Percentiles rank a stretch among this genome's conserved stretches.
Conservation (phyloP, 2,888 invertebrate species). For the Hirtodrosophila alboralis region DNA sequence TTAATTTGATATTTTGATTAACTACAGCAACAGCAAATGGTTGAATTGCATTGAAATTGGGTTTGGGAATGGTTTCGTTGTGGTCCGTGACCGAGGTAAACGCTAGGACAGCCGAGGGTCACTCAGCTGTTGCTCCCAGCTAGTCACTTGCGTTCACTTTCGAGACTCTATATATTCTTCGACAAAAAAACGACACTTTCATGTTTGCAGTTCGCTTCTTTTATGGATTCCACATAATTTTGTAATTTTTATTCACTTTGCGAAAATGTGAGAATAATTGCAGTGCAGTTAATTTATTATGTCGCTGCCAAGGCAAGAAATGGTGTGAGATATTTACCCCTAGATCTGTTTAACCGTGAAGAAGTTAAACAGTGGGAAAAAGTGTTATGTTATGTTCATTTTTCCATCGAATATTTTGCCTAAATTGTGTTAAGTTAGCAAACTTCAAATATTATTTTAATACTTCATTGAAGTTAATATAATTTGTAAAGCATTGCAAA, state of each 20-base stretch:
- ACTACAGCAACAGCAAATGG: constrained; percentile 75
- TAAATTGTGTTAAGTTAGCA: too few relatives aligned
- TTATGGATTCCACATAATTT: constrained; percentile 60
- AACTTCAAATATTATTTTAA: too few relatives aligned
- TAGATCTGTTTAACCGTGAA: constrained; percentile 26
- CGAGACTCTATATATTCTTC: constrained; percentile 19
- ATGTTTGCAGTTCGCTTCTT: constrained; percentile 25
- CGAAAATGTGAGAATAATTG: constrained; percentile 79
- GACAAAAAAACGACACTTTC: constrained; percentile 22
- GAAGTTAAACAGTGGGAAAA: constrained; percentile 28
- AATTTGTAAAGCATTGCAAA: too few relatives aligned
- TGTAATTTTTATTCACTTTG: constrained; percentile 75
- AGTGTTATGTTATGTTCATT: too few relatives aligned
- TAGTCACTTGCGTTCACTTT: constrained; percentile 64
- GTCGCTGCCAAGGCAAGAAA: constrained; percentile 70
- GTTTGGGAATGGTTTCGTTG: constrained; percentile 10
- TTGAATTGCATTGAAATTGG: constrained; percentile 23
- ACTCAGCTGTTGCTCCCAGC: constrained; percentile 35
- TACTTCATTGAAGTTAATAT: too few relatives aligned
- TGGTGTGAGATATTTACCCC: constrained; percentile 53
- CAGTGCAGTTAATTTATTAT: constrained; percentile 78
- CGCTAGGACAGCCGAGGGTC: constrained; percentile 35
- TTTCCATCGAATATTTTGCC: too few relatives aligned
- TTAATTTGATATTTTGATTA: constrained; percentile 85
- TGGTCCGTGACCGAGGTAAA: constrained; percentile 2